A percentile compares a stretch with the other conserved stretches of the same genome.
phyloP scores from a whole-genome alignment of 2,797 vertebrate genomes.

The Microtus agrestis region DNA sequence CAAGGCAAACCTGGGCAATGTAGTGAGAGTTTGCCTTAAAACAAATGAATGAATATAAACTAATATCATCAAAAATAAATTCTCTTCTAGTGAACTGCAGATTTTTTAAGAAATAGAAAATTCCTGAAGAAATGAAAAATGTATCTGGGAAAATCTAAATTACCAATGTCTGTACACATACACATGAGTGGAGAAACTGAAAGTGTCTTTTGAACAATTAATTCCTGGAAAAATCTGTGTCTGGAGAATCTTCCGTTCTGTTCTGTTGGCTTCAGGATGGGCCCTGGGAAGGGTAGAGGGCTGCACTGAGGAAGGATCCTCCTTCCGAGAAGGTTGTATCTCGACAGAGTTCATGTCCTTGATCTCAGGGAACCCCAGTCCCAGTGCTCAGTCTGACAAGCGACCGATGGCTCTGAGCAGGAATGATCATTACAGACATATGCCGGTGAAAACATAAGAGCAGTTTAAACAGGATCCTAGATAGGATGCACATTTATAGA shows the following conservation, averaged over 20 bases:
- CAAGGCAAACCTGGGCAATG: neutral
- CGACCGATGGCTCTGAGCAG: neutral
- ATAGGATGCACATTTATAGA: neutral
- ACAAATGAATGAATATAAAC: neutral
- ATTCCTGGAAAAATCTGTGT: neutral
- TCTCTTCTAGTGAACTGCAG: slow-evolving; percentile 1
- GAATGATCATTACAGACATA: neutral
- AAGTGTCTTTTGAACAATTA: slow-evolving; percentile 32
- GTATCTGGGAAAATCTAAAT: slow-evolving; percentile 42
- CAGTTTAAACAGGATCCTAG: neutral
- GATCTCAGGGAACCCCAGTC: neutral
- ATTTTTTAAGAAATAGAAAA: neutral
- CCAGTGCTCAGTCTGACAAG: slow-evolving; percentile 22
- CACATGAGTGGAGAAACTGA: neutral
- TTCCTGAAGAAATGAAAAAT: slow-evolving; percentile 26
- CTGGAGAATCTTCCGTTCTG: slow-evolving; percentile 21
- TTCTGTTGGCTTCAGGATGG: neutral
- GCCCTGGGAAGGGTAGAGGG: neutral
- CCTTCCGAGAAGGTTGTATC: neutral
- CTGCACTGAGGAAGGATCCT: neutral
- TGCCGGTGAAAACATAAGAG: neutral
- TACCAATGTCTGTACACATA: neutral
- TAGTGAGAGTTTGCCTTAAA: neutral
- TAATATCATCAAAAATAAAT: neutral
- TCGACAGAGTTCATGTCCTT: neutral